Base-by-base conservation (phyloP, 1,140 invertebrate genomes). In the Drosophila micromelanica region DNA sequence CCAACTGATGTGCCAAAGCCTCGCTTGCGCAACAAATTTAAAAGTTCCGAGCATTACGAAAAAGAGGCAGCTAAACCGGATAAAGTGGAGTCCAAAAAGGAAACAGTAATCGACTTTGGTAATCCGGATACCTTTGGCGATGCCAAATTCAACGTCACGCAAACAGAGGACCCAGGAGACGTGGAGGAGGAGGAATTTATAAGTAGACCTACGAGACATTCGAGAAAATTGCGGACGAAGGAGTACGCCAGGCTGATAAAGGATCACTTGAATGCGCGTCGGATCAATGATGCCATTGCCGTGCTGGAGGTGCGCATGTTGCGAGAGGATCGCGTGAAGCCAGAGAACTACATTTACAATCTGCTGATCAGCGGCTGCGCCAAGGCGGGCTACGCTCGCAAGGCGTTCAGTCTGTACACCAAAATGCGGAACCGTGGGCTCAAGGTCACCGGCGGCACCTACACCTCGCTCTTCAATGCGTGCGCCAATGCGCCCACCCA, bases 381-480 rank as follows among this genome's bases (percentile, higher is more conserved):
- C 5, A 91, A 94, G 69, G 94, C 95, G 5, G 98, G 98, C 2
- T 96, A 97, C 80, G 95, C 96, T 32, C 95, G 96, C 78, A 96
- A 96, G 92, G 97, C 97, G 17, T 98, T 98, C 89, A 94, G 94
- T 69, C 91, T 98, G 1, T 98, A 94, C 79, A 96, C 95, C 81
- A 93, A 95, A 78, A 96, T 98, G 95, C 98, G 96, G 90, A 95
- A 95, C 81, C 90, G 95, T 43, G 94, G 94, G 0, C 85, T 97
- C 0, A 93, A 93, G 74, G 94, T 95, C 1, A 95, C 94, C 37
- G 93, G 93, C 0, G 94, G 95, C 8, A 95, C 95, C 7, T 97
- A 97, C 84, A 98, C 96, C 11, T 95, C 95, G 60, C 92, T 99
- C 12, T 96, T 99, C 87, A 97, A 98, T 93, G 96, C 96, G 7